Conservation (phyloP, 2,888 invertebrate species). For the Cerastis rubricosa region DNA sequence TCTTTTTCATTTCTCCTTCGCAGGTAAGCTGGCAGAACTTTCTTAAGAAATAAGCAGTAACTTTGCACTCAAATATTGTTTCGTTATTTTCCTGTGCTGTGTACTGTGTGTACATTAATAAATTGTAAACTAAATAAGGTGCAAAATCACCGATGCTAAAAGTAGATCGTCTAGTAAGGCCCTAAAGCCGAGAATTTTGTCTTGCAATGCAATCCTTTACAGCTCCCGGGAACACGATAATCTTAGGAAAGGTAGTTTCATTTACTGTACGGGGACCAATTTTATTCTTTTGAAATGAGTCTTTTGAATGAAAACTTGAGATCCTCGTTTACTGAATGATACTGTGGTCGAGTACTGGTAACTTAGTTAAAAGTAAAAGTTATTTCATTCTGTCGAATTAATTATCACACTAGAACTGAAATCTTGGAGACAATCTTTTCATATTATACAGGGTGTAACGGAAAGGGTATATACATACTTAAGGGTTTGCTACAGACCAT, state of each 20-base stretch:
- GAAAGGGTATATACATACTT: too few relatives aligned
- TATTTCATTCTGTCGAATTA: background rate
- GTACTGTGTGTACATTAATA: too few relatives aligned
- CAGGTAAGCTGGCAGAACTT: too few relatives aligned
- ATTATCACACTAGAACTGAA: background rate
- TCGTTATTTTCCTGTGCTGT: too few relatives aligned
- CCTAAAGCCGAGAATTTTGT: background rate
- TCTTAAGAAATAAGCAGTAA: too few relatives aligned
- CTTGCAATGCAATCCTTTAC: constrained; percentile 10
- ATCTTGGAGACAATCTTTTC: background rate
- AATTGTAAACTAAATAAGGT: too few relatives aligned
- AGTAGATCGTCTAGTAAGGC: background rate
- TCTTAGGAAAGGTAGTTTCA: constrained; percentile 8
- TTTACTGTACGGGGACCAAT: constrained; percentile 9
- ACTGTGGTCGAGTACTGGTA: background rate
- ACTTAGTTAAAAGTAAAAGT: too few relatives aligned
- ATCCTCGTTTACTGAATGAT: background rate
- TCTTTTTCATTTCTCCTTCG: too few relatives aligned
- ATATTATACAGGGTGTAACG: too few relatives aligned
- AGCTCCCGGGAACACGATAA: constrained; percentile 4
- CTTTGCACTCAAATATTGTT: too few relatives aligned
- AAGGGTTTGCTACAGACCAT: too few relatives aligned
- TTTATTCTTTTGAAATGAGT: constrained; percentile 1
- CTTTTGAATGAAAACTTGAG: background rate
- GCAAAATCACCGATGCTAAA: background rate